Evolutionary conservation across 2,113 vertebrate genomes (phyloP).

Genomic region (Piliocolobus tephrosceles): DNA sequence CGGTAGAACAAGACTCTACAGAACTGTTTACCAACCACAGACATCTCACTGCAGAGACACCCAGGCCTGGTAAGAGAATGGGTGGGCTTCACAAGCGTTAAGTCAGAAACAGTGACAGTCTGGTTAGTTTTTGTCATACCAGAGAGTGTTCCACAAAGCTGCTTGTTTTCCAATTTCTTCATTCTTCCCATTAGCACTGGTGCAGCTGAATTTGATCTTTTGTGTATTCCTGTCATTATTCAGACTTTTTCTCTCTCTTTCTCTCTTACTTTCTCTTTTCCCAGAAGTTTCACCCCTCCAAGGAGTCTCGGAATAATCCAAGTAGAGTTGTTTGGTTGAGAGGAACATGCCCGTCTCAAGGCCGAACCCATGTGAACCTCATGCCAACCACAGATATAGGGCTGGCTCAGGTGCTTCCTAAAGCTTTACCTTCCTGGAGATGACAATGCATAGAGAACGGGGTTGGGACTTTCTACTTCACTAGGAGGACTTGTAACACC

Average conservation of each 20-base stretch:
- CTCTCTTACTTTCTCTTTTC: constrained; percentile 5
- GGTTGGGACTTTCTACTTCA: neutral
- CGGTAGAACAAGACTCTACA: constrained; percentile 77
- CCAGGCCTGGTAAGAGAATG: constrained; percentile 83
- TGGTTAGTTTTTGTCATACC: neutral
- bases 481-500: neutral
- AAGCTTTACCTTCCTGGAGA: neutral
- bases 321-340: neutral
- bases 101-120: neutral
- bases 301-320: neutral
- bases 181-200: neutral
- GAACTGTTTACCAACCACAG: constrained; percentile 82
- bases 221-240: constrained; percentile 19
- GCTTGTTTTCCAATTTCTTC: neutral
- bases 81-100: neutral
- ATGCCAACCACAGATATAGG: neutral
- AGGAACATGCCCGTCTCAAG: neutral
- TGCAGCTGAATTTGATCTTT: neutral
- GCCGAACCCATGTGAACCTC: neutral
- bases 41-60: constrained; percentile 83
- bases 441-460: neutral
- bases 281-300: constrained; percentile 51
- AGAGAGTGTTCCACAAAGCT: neutral
- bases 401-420: neutral
- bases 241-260: neutral